Base-by-base conservation (phyloP, 2,113 vertebrate species). In the Silurus asotus region DNA sequence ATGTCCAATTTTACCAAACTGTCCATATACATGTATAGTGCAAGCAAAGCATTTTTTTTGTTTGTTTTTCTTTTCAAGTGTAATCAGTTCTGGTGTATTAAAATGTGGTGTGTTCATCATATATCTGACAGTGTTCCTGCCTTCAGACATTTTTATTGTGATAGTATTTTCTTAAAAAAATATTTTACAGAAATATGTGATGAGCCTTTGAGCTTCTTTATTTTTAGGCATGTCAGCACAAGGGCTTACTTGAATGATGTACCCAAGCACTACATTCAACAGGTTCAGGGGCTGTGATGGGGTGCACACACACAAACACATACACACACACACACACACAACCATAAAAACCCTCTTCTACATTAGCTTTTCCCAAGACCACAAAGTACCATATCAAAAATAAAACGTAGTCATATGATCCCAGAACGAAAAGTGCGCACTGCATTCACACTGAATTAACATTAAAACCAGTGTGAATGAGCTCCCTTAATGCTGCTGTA, bases 331-430 rank as follows among this genome's bases (percentile, higher is more conserved):
- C 69, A 0, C 37, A 14, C 37, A 48, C 17, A 10, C 69, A 49
- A 79, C 17, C 67, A 81, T 74, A 84, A 78, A 88, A 87, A 83
- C 0, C 13, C 75, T 58, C 87, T 83, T 69, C 70, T 64, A 62
- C 83, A 64, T 81, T 87, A 88, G 89, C 64, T 91, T 93, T 91
- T 93, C 82, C 91, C 37, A 28, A 15, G 15, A 55, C 37, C 48
- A 53, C 17, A 48, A 25, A 74, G 86, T 84, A 88, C 89, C 61
- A 92, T 93, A 91, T 93, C 83, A 92, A 93, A 94, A 93, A 93
- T 92, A 91, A 89, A 91, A 81, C 85, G 88, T 87, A 88, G 89
- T 88, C 86, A n/a, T 64, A 86, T 77, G 83, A 89, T 89, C 65
- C 48, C 20, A 70, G n/a, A 75, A 53, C 51, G 28, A 51, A 59